phyloP scores from a whole-genome alignment of 2,797 vertebrate genomes.

The Cyprinodon diabolis region DNA sequence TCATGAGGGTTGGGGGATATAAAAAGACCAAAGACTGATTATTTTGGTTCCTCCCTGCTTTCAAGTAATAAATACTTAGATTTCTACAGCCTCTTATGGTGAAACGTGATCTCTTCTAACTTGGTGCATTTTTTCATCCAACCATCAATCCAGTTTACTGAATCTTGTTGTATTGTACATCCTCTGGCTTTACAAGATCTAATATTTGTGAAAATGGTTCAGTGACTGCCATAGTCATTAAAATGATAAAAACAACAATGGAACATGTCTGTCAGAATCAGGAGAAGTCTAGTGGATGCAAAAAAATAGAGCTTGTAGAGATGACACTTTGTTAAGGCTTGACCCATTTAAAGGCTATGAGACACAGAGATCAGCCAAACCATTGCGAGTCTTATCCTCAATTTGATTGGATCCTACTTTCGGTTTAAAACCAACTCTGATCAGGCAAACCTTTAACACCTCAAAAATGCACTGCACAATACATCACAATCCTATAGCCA shows the following conservation, averaged over 20 bases:
- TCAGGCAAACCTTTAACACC: neutral
- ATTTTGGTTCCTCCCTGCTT: slow-evolving; percentile 43
- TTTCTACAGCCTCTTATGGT: slow-evolving; percentile 41
- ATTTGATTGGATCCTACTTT: neutral
- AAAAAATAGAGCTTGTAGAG: slow-evolving; percentile 16
- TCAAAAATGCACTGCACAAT: neutral
- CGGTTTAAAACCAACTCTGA: neutral
- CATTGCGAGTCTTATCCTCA: neutral
- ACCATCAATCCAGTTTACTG: slow-evolving; percentile 47
- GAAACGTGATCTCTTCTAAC: slow-evolving; percentile 52
- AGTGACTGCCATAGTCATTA: slow-evolving; percentile 60
- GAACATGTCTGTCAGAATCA: slow-evolving; percentile 62
- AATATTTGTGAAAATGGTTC: slow-evolving; percentile 52
- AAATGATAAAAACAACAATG: slow-evolving; percentile 53
- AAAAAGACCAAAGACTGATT: slow-evolving; percentile 50
- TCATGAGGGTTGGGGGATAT: slow-evolving; percentile 6
- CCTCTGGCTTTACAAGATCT: slow-evolving; percentile 45
- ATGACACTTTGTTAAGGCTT: slow-evolving; percentile 16
- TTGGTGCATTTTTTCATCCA: slow-evolving; percentile 29
- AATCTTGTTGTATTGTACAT: slow-evolving; percentile 35
- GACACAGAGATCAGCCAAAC: neutral
- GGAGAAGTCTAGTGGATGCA: slow-evolving; percentile 27
- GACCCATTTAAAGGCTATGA: slow-evolving; percentile 4
- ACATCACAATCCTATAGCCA: neutral
- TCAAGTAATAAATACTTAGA: slow-evolving; percentile 34